phyloP scores from a whole-genome alignment of 1,140 invertebrate species.

The Drosophila cardini region DNA sequence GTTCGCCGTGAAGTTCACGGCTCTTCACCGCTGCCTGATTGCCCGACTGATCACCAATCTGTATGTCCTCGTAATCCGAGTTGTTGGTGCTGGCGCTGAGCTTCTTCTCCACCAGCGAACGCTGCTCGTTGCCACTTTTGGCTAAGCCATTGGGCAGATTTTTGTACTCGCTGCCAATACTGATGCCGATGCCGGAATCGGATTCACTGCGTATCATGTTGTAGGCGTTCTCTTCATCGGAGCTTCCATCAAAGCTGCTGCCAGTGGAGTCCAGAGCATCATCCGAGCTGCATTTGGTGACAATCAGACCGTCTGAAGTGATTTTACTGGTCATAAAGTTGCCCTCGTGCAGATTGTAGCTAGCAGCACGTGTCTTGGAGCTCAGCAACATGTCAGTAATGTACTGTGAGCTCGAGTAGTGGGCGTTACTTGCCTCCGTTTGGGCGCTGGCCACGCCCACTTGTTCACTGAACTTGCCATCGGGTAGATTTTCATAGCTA shows the following conservation, averaged over 20 bases:
- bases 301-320: conserved; percentile 83
- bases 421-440: conserved; percentile 31
- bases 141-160: conserved; percentile 45
- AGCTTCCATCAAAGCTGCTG: conserved; percentile 84
- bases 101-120: conserved; percentile 70
- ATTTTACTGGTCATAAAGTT: conserved; percentile 85
- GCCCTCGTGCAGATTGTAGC: conserved; percentile 82
- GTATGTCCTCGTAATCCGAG: conserved; percentile 84
- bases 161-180: conserved; percentile 80
- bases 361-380: conserved; percentile 79
- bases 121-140: conserved; percentile 40
- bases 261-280: conserved; percentile 83
- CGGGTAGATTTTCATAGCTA: conserved; percentile 84
- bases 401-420: conserved; percentile 82
- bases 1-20: conserved; percentile 91
- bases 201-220: conserved; percentile 85
- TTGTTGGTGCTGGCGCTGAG: conserved; percentile 81
- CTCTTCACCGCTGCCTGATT: conserved; percentile 86
- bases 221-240: conserved; percentile 83
- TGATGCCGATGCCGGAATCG: conserved; percentile 83
- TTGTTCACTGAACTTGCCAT: conserved; percentile 75
- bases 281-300: conserved; percentile 83
- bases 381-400: conserved; percentile 83
- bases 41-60: conserved; percentile 71
- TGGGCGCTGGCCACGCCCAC: conserved; percentile 64